Percentiles rank a stretch among this genome's conserved stretches.
These are phyloP conservation scores for Cirrhinus mrigala DNA, from an alignment of 2,797 vertebrate species.

Conservation along the genomic window DNA sequence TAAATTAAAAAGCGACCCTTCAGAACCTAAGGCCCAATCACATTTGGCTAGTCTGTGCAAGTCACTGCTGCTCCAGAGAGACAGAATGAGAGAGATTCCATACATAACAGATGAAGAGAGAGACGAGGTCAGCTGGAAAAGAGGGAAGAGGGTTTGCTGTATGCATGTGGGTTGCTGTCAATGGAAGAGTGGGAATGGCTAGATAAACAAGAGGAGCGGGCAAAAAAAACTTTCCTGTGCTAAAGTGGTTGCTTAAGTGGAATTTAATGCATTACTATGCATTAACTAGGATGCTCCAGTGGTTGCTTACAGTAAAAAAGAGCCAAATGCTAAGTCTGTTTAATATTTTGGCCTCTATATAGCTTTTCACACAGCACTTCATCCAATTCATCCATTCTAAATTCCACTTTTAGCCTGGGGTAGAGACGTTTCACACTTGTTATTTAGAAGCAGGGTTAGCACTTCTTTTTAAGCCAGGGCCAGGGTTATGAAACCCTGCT, in stretches of 20 bases:
- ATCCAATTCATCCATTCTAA: too few species aligned
- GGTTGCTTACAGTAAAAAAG: neutral
- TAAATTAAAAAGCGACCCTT: neutral
- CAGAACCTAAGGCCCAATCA: neutral
- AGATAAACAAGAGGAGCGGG: neutral
- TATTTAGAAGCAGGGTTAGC: too few species aligned
- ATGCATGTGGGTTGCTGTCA: slow-evolving; percentile 1
- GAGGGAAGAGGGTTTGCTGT: neutral
- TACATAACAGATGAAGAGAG: slow-evolving; percentile 12
- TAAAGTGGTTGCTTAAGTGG: neutral
- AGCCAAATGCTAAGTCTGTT: neutral
- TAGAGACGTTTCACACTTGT: too few species aligned
- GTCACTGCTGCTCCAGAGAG: neutral
- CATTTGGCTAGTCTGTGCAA: neutral
- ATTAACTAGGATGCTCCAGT: neutral
- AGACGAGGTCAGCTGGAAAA: neutral
- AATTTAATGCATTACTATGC: neutral
- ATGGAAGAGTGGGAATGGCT: neutral
- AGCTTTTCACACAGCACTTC: too few species aligned
- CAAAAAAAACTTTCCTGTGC: neutral
- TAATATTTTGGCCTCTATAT: neutral
- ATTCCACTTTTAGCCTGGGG: too few species aligned
- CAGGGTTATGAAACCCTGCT: too few species aligned
- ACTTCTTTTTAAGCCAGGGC: too few species aligned
- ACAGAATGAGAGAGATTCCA: slow-evolving; percentile 1